phyloP scores from a whole-genome alignment of 2,888 invertebrate species.

The Lacanobia oleracea region DNA sequence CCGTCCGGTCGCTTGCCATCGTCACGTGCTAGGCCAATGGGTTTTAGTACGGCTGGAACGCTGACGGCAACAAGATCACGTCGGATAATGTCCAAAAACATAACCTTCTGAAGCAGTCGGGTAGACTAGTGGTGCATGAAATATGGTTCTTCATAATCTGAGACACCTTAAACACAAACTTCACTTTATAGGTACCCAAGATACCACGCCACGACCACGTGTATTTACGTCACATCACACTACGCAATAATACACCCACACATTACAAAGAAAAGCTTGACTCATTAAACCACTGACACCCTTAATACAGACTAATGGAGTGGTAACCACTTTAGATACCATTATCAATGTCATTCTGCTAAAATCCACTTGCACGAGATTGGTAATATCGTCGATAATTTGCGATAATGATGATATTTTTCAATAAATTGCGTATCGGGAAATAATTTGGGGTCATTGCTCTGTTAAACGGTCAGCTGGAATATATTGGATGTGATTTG shows the following conservation, averaged over 20 bases:
- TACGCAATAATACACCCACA: not conserved
- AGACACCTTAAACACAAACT: not conserved
- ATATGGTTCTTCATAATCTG: not conserved
- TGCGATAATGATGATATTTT: constrained; percentile 14
- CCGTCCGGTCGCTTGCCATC: too few species aligned
- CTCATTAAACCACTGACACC: constrained; percentile 17
- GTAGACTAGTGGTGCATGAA: too few species aligned
- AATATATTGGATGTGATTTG: not conserved
- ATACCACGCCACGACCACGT: not conserved
- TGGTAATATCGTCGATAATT: constrained; percentile 44
- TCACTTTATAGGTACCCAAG: not conserved
- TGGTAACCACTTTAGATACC: constrained; percentile 64
- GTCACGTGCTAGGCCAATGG: too few species aligned
- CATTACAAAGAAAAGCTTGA: constrained; percentile 12
- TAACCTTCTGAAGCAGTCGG: too few species aligned
- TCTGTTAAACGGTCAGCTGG: constrained; percentile 4
- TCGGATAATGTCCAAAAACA: too few species aligned
- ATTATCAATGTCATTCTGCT: constrained; percentile 57
- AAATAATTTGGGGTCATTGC: constrained; percentile 4
- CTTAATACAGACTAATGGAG: constrained; percentile 59
- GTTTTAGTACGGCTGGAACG: too few species aligned
- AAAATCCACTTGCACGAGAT: constrained; percentile 51
- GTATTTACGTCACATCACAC: not conserved
- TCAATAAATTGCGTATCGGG: not conserved
- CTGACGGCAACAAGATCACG: too few species aligned